These are phyloP conservation scores for Ochropacha duplaris DNA, from an alignment of 2,888 invertebrate species.

Conservation along the genomic window DNA sequence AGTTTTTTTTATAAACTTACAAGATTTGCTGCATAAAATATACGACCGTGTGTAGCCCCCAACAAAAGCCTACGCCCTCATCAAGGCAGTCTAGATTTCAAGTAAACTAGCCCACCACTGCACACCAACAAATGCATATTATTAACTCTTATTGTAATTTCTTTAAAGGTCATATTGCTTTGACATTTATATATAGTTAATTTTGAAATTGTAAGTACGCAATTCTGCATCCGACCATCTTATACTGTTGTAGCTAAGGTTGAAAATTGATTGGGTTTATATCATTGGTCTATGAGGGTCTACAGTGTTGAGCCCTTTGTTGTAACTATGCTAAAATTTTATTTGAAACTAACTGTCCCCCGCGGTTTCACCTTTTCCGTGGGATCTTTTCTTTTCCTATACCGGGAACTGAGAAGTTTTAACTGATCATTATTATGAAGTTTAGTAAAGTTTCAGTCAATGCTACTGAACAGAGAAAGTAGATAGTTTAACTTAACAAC, in stretches of 20 bases:
- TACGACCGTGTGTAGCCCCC: constrained; percentile 24
- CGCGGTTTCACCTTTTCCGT: too few relatives aligned
- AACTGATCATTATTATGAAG: too few relatives aligned
- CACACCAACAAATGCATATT: constrained; percentile 17
- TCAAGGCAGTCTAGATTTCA: constrained; percentile 66
- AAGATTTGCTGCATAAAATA: constrained; percentile 14
- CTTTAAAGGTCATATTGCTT: constrained; percentile 40
- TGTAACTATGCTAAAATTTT: background rate
- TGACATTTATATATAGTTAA: constrained; percentile 22
- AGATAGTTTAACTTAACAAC: too few relatives aligned
- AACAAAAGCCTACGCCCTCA: constrained; percentile 69
- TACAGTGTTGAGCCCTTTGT: background rate
- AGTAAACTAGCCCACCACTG: constrained; percentile 18
- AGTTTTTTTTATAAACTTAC: too few relatives aligned
- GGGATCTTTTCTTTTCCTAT: too few relatives aligned
- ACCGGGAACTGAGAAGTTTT: too few relatives aligned
- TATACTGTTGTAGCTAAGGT: constrained; percentile 14
- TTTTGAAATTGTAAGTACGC: background rate
- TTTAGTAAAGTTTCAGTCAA: too few relatives aligned
- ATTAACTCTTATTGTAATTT: constrained; percentile 41
- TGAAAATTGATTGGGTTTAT: background rate
- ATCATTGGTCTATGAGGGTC: background rate
- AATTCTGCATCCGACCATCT: background rate
- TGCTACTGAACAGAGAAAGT: too few relatives aligned
- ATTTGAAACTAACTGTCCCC: too few relatives aligned